phyloP scores from a whole-genome alignment of 2,888 invertebrate genomes.

The Aphodius granarius region DNA sequence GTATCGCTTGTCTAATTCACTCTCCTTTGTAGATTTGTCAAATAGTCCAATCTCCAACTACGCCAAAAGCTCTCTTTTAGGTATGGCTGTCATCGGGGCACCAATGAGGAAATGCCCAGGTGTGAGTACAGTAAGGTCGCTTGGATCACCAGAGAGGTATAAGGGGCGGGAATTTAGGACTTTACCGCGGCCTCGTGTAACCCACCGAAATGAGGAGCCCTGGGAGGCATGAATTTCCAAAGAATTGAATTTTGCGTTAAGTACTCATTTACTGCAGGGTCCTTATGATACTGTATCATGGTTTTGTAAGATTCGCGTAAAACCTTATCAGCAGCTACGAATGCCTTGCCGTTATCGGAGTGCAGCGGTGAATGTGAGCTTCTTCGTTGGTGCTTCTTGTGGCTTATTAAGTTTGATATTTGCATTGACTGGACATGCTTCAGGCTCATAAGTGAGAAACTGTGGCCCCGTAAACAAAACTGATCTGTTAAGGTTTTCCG shows the following conservation, averaged over 20 bases:
- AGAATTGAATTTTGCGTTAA: background rate
- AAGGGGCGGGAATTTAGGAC: background rate
- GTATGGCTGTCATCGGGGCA: slow-evolving; percentile 4
- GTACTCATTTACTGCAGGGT: slow-evolving; percentile 2
- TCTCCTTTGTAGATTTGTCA: background rate
- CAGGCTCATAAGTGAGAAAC: background rate
- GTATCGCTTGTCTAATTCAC: background rate
- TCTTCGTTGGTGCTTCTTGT: background rate
- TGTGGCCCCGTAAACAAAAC: background rate
- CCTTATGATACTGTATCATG: slow-evolving; percentile 4
- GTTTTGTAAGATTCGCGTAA: slow-evolving; percentile 12
- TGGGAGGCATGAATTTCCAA: background rate
- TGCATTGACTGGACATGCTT: background rate
- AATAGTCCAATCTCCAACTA: background rate
- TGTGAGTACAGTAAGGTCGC: background rate
- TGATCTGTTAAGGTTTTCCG: background rate
- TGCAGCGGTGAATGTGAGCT: slow-evolving; percentile 14
- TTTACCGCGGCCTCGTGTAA: slow-evolving; percentile 1
- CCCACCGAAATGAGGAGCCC: slow-evolving; percentile 4
- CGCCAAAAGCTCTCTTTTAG: background rate
- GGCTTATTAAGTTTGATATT: background rate
- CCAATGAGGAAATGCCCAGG: slow-evolving; percentile 5
- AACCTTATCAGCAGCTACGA: slow-evolving; percentile 26
- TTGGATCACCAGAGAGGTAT: background rate
- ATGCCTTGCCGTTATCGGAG: slow-evolving; percentile 33